These are phyloP conservation scores for Rutilus rutilus DNA, from an alignment of 2,113 vertebrate genomes.

Conservation along the genomic window DNA sequence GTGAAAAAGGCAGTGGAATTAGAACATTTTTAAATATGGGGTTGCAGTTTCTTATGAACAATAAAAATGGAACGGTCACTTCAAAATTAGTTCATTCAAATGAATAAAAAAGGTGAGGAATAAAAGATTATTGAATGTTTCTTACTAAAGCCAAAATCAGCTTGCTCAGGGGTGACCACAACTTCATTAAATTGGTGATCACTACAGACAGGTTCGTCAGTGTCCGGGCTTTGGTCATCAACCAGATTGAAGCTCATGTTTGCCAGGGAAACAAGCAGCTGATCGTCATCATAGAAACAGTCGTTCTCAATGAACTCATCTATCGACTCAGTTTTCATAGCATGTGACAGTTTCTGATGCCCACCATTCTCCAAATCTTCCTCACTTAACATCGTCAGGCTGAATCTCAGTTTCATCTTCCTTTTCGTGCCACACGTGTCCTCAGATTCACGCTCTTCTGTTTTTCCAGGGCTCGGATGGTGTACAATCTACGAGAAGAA, in stretches of 20 bases:
- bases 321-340: neutral
- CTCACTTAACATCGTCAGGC: constrained; percentile 62
- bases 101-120: neutral
- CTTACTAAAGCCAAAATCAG: constrained; percentile 65
- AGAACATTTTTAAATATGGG: neutral
- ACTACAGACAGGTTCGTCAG: neutral
- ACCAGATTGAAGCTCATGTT: constrained; percentile 68
- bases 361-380: constrained; percentile 20
- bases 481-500: constrained; percentile 63
- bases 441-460: neutral
- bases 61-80: neutral
- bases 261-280: constrained; percentile 68
- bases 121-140: neutral
- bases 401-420: constrained; percentile 63
- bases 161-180: constrained; percentile 60
- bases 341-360: neutral
- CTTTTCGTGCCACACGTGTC: constrained; percentile 56
- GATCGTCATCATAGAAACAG: neutral
- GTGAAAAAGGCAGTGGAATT: neutral
- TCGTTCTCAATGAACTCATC: neutral
- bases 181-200: constrained; percentile 62
- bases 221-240: constrained; percentile 58
- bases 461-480: constrained; percentile 5
- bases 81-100: neutral
- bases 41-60: neutral